These are phyloP conservation scores for Chrysopilus asiliformis DNA, from an alignment of 2,888 invertebrate genomes.

Conservation along the genomic window DNA sequence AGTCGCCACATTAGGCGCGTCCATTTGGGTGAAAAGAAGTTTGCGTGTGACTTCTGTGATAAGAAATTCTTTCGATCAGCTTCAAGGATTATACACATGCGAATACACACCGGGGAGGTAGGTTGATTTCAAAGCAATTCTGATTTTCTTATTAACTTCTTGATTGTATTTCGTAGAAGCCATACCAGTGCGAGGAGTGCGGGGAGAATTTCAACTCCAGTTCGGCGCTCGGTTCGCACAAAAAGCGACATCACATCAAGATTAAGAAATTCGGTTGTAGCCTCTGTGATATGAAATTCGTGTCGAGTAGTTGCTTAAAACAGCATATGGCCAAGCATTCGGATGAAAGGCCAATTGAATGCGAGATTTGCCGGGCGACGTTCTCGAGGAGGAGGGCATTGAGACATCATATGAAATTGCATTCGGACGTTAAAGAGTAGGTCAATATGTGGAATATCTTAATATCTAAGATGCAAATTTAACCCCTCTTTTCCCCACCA, in stretches of 20 bases:
- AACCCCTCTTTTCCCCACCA: too few species aligned
- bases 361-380: slow-evolving; percentile 19
- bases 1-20: slow-evolving; percentile 23
- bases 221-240: slow-evolving; percentile 22
- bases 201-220: slow-evolving; percentile 22
- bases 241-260: slow-evolving; percentile 22
- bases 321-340: slow-evolving; percentile 25
- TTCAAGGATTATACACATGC: slow-evolving; percentile 25
- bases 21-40: slow-evolving; percentile 21
- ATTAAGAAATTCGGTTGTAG: slow-evolving; percentile 21
- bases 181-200: slow-evolving; percentile 31
- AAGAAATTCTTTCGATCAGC: slow-evolving; percentile 32
- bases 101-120: slow-evolving; percentile 41
- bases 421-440: too few species aligned
- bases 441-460: too few species aligned
- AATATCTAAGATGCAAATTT: too few species aligned
- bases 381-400: slow-evolving; percentile 25
- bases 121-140: too few species aligned
- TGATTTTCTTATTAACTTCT: too few species aligned
- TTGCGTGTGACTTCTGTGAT: slow-evolving; percentile 35
- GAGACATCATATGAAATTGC: too few species aligned
- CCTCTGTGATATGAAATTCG: slow-evolving; percentile 22
- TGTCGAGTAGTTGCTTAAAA: slow-evolving; percentile 22
- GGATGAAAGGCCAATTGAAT: slow-evolving; percentile 19
- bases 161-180: too few species aligned